These are phyloP conservation scores for Diarsia brunnea DNA, from an alignment of 2,888 invertebrate species.

Conservation along the genomic window DNA sequence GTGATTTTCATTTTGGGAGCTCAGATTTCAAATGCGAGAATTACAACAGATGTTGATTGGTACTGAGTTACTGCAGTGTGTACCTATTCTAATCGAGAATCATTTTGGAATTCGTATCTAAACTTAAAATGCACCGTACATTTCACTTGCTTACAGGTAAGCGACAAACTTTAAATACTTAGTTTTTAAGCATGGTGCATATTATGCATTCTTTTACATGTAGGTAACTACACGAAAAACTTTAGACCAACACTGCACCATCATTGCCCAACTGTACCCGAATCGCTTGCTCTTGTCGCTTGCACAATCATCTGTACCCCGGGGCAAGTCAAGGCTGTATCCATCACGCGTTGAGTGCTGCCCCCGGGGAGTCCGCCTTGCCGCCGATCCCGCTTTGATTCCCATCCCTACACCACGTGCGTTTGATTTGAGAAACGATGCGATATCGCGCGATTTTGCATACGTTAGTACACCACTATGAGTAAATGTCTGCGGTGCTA, in stretches of 20 bases:
- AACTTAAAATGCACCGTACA: not conserved
- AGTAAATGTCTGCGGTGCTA: constrained; percentile 32
- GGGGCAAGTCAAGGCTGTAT: constrained; percentile 62
- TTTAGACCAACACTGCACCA: not conserved
- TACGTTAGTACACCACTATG: constrained; percentile 42
- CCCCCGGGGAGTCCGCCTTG: constrained; percentile 62
- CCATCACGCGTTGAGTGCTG: constrained; percentile 65
- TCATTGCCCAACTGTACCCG: too few relatives aligned
- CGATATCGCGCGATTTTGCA: constrained; percentile 47
- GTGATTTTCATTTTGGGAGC: constrained; percentile 8
- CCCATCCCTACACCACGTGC: constrained; percentile 51
- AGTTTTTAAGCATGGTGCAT: not conserved
- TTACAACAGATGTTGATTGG: constrained; percentile 1
- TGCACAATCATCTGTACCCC: constrained; percentile 35
- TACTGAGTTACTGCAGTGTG: not conserved
- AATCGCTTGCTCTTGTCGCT: constrained; percentile 27
- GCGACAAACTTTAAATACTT: not conserved
- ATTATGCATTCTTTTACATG: not conserved
- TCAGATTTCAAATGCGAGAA: not conserved
- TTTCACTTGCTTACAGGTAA: not conserved
- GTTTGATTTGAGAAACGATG: constrained; percentile 62
- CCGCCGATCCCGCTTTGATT: constrained; percentile 49
- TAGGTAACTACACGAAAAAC: not conserved
- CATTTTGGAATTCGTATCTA: not conserved
- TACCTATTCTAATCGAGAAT: not conserved